Evolutionary conservation across 2,113 vertebrate genomes (phyloP).

Genomic region (Sula dactylatra): DNA sequence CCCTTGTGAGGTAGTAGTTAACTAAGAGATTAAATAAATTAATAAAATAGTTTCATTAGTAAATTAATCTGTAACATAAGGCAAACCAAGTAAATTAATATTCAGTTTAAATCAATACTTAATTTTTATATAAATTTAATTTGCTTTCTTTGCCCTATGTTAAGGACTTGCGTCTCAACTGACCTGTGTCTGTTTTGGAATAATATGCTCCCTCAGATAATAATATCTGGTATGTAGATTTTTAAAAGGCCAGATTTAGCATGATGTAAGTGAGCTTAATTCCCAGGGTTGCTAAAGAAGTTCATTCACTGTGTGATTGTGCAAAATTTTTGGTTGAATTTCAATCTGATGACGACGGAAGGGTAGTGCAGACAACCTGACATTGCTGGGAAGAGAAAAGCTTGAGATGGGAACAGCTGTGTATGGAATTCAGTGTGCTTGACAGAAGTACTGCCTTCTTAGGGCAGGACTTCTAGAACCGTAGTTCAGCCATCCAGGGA

Average conservation of each 20-base stretch:
- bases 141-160: background rate
- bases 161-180: background rate
- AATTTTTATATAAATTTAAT: background rate
- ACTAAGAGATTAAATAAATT: background rate
- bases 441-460: background rate
- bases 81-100: background rate
- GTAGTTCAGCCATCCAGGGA: background rate
- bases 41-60: background rate
- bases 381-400: background rate
- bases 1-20: background rate
- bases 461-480: background rate
- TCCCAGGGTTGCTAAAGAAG: background rate
- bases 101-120: background rate
- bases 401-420: background rate
- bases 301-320: background rate
- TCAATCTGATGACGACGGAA: background rate
- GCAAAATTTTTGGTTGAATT: background rate
- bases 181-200: background rate
- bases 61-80: background rate
- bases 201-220: background rate
- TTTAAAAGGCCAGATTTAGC: background rate
- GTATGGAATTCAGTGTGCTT: background rate
- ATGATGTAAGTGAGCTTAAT: background rate
- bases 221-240: fast-evolving
- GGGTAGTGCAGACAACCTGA: background rate